Percentiles rank a stretch among this genome's conserved stretches.
Evolutionary conservation across 2,797 vertebrate species (phyloP).

Genomic region (Sorex maritimensis): DNA sequence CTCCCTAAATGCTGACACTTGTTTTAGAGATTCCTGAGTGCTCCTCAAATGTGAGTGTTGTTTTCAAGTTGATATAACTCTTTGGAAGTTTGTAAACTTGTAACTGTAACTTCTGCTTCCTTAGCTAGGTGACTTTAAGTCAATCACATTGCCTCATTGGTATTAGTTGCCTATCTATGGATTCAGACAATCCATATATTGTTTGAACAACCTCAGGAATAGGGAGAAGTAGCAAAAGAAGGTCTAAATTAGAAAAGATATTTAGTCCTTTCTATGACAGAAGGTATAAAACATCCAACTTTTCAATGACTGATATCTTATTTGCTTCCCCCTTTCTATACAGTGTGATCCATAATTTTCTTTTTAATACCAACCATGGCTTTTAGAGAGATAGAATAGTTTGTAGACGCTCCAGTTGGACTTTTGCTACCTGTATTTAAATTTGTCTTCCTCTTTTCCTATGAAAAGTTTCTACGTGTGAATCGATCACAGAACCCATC

Average conservation of each 20-base stretch:
- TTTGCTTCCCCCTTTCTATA: not conserved
- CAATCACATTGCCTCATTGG: not conserved
- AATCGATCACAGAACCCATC: not conserved
- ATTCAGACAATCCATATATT: not conserved
- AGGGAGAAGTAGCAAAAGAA: not conserved
- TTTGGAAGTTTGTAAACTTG: too few relatives aligned
- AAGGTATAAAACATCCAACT: not conserved
- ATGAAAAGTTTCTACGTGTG: not conserved
- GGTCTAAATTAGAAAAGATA: not conserved
- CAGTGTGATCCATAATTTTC: not conserved
- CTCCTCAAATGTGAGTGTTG: too few relatives aligned
- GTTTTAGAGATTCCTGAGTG: too few relatives aligned
- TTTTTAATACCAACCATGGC: not conserved
- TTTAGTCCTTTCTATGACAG: not conserved
- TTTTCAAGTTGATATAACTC: too few relatives aligned
- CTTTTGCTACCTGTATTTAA: not conserved
- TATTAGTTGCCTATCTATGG: constrained; percentile 20
- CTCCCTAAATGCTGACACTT: too few relatives aligned
- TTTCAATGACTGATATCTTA: not conserved
- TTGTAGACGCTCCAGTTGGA: not conserved
- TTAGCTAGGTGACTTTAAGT: not conserved
- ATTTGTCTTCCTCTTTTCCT: not conserved
- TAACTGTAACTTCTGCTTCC: not conserved
- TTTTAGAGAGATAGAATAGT: not conserved
- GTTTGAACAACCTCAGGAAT: not conserved